phyloP scores from a whole-genome alignment of 2,888 invertebrate species.

The Drosophila birchii region DNA sequence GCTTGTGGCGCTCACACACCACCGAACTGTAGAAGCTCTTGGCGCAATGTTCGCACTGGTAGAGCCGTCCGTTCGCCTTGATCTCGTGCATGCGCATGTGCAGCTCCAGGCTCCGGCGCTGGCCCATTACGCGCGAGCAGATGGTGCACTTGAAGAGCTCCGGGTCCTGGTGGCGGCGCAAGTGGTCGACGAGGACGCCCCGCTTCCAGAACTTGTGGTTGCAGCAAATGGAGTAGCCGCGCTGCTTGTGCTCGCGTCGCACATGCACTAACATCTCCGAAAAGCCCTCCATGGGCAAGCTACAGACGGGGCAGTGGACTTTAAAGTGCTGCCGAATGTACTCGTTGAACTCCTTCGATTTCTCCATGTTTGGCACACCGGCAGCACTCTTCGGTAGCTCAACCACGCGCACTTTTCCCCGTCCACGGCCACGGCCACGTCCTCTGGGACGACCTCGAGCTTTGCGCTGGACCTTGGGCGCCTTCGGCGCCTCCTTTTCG shows the following conservation, averaged over 20 bases:
- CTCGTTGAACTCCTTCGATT: slow-evolving; percentile 75
- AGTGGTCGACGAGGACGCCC: slow-evolving; percentile 81
- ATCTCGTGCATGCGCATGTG: slow-evolving; percentile 78
- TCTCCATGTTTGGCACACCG: slow-evolving; percentile 44
- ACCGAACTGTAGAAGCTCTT: slow-evolving; percentile 80
- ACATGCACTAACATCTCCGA: slow-evolving; percentile 70
- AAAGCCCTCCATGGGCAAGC: slow-evolving; percentile 67
- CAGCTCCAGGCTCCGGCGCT: slow-evolving; percentile 73
- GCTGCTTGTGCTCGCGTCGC: slow-evolving; percentile 72
- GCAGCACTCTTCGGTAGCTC: slow-evolving; percentile 14
- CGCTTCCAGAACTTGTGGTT: slow-evolving; percentile 80
- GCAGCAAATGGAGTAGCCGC: slow-evolving; percentile 82
- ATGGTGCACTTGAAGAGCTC: slow-evolving; percentile 81
- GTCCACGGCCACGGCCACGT: slow-evolving; percentile 19
- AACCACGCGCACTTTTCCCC: background rate
- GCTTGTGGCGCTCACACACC: slow-evolving; percentile 76
- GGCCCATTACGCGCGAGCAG: slow-evolving; percentile 76
- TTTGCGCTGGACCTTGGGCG: slow-evolving; percentile 7
- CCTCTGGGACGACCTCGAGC: slow-evolving; percentile 26
- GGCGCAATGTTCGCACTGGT: slow-evolving; percentile 80
- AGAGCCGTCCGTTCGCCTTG: slow-evolving; percentile 69
- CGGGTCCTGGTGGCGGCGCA: slow-evolving; percentile 81
- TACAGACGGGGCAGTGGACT: slow-evolving; percentile 80
- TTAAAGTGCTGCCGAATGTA: slow-evolving; percentile 79
- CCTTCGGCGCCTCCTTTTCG: background rate